Evolutionary conservation across 1,140 invertebrate genomes (phyloP).

Genomic region (Diachasma alloeum): DNA sequence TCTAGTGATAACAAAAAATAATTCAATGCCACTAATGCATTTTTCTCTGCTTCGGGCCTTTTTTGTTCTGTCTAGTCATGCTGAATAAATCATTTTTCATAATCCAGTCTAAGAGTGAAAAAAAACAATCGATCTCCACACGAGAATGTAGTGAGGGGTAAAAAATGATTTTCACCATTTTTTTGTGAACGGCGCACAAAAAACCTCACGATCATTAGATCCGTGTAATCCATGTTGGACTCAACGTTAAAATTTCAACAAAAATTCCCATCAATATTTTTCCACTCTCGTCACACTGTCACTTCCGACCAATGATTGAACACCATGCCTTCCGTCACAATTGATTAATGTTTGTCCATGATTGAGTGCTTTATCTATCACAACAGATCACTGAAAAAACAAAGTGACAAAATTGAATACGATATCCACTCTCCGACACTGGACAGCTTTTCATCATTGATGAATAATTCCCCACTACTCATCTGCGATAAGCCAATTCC

Average conservation of each 20-base stretch:
- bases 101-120: no score
- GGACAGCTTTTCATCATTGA: neutral
- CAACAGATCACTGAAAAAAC: neutral
- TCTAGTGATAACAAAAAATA: no score
- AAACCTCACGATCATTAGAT: neutral
- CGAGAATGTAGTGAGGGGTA: no score
- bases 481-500: neutral
- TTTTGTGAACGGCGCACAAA: no score
- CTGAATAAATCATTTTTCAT: no score
- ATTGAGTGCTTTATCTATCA: neutral
- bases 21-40: no score
- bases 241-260: neutral
- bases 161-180: no score
- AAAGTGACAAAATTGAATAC: neutral
- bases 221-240: neutral
- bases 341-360: neutral
- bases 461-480: neutral
- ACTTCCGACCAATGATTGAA: neutral
- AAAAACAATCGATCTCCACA: no score
- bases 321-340: neutral
- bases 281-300: neutral
- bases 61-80: no score
- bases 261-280: neutral
- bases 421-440: neutral
- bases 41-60: no score